Base-by-base conservation (phyloP, 2,113 vertebrate species). In the Calyptommatus sinebrachiatus region DNA sequence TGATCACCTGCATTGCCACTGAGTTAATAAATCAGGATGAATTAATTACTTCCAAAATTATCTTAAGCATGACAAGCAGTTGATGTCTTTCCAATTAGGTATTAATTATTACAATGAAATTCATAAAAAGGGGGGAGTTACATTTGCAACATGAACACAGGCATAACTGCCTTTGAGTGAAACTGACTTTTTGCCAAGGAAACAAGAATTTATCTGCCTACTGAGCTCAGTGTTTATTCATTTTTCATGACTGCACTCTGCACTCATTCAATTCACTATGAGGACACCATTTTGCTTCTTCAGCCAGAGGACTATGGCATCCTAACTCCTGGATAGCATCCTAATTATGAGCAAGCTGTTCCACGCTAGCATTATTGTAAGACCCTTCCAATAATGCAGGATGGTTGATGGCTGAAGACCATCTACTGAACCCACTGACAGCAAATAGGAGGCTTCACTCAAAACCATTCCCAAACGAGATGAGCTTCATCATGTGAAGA, bases 41-140 rank as follows among this genome's bases (percentile, higher is more conserved):
- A 81, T 75, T 75, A 81, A 75, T 81, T 81, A 75, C 63, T 48
- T 81, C 63, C 65, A 60, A 81, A 81, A 81, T 81, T 81, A 81
- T 75, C 72, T 81, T 63, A 75, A 61, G 79, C 72, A 75, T 81
- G 79, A 69, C 63, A 81, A 65, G 60, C 50, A 81, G 65, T 81
- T 81, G 71, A 75, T 75, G 72, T 46, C 63, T 69, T 81, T 81
- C 71, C 74, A 75, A 75, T 75, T 69, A 75, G 72, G 63, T 69
- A 81, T 81, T 81, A 80, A 81, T 81, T 81, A 75, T 69, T 75
- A 69, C 79, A 81, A 75, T 69, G 72, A 74, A 75, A 73, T 31
- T 67, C 48, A 67, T 28, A 28, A 10, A 73, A 46, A 67, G 53
- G 60, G 57, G 31, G 57, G 57, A 73, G 28, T 46, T 18, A 31